Evolutionary conservation across 64 coral and sea anemone species (phyloP).

Genomic region (Montipora efflorescens): DNA sequence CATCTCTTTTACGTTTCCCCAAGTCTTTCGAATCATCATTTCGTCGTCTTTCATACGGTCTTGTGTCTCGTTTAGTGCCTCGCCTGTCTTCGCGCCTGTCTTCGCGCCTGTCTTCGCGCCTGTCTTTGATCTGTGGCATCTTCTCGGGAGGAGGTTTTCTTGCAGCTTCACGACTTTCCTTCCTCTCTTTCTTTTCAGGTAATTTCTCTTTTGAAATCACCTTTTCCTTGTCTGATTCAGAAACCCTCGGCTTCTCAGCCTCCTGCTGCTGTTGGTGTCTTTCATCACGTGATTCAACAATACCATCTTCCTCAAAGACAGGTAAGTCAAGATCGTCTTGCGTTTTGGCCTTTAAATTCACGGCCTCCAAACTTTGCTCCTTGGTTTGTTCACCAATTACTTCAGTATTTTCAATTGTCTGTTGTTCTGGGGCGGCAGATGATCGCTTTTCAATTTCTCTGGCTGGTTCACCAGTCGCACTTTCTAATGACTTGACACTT

Average conservation of each 20-base stretch:
- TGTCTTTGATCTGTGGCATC: neutral
- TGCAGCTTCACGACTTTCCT: slow-evolving; percentile 47
- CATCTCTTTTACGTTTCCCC: slow-evolving; percentile 65
- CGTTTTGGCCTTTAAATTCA: neutral
- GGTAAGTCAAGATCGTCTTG: slow-evolving; percentile 4
- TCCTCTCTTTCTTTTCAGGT: slow-evolving; percentile 59
- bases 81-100: neutral
- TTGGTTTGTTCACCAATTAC: neutral
- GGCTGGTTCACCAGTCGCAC: slow-evolving; percentile 21
- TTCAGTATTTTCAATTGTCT: neutral
- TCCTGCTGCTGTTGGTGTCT: slow-evolving; percentile 47
- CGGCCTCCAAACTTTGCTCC: neutral
- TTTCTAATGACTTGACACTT: slow-evolving; percentile 97
- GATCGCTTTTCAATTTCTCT: slow-evolving; percentile 29
- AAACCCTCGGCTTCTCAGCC: neutral
- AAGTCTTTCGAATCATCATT: slow-evolving; percentile 24
- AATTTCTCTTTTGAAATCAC: neutral
- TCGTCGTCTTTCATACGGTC: slow-evolving; percentile 2
- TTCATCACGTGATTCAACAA: neutral
- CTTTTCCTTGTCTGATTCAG: slow-evolving; percentile 19
- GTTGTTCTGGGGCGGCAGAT: neutral
- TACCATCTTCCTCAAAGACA: slow-evolving; percentile 35
- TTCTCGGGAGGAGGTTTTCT: slow-evolving; percentile 22
- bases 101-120: slow-evolving; percentile 24
- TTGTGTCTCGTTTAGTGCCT: slow-evolving; percentile 5